Evolutionary conservation across 2,797 vertebrate species (phyloP).

Genomic region (Labroides dimidiatus): DNA sequence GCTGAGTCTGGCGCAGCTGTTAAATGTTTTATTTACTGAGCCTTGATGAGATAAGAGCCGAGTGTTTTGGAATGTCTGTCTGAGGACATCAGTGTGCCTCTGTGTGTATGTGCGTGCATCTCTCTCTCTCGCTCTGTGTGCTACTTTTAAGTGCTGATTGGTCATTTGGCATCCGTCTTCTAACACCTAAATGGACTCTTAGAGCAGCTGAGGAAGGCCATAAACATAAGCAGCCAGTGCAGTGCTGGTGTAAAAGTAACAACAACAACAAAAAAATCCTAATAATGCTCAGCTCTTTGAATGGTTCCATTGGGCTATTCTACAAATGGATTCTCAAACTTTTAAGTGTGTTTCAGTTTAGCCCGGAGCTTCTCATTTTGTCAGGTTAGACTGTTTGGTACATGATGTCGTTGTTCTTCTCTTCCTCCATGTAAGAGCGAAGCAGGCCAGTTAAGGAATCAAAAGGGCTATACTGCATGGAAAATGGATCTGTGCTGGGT

Average conservation of each 20-base stretch:
- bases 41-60: conserved; percentile 77
- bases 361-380: conserved; percentile 34
- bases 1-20: conserved; percentile 64
- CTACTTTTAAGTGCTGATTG: conserved; percentile 71
- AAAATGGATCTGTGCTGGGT: conserved; percentile 69
- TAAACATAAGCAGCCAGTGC: conserved; percentile 63
- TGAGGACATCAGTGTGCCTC: conserved; percentile 63
- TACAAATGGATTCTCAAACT: conserved; percentile 63
- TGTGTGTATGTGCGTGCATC: conserved; percentile 24
- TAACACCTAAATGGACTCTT: conserved; percentile 69
- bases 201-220: conserved; percentile 60
- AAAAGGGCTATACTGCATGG: conserved; percentile 42
- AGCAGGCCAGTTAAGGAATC: conserved; percentile 53
- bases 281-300: conserved; percentile 51
- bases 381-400: conserved; percentile 14
- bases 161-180: conserved; percentile 69
- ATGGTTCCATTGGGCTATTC: conserved; percentile 47
- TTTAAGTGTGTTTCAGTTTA: conserved; percentile 55
- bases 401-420: conserved; percentile 33
- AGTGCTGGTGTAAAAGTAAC: conserved; percentile 12
- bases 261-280: conserved; percentile 23
- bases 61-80: conserved; percentile 73
- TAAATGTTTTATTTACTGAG: conserved; percentile 82
- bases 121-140: conserved; percentile 1
- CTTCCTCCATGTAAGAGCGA: no score